Percentiles rank a stretch among this genome's conserved stretches.
These are phyloP conservation scores for Linepithema humile DNA, from an alignment of 1,140 invertebrate genomes.

Conservation along the genomic window DNA sequence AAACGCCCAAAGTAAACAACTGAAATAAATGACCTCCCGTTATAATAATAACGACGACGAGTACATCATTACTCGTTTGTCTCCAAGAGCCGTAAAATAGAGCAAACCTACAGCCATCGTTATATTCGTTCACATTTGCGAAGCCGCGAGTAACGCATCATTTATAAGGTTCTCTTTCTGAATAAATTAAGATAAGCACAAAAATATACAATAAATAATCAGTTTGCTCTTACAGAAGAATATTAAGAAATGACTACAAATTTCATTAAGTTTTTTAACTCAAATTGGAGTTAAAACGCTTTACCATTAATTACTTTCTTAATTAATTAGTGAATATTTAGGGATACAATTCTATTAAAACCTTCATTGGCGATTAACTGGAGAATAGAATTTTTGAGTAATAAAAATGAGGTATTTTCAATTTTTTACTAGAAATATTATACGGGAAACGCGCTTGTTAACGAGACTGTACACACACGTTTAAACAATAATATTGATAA, in stretches of 20 bases:
- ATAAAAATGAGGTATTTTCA: no score
- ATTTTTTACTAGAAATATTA: no score
- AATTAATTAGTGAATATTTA: no score
- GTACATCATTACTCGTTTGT: constrained; percentile 54
- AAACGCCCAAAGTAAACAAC: constrained; percentile 69
- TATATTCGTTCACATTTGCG: not conserved
- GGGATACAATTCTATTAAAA: no score
- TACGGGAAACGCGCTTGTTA: no score
- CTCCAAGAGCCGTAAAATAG: constrained; percentile 28
- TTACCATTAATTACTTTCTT: no score
- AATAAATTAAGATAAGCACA: constrained; percentile 16
- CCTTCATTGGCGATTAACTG: no score
- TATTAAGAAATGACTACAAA: not conserved
- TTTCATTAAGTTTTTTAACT: no score
- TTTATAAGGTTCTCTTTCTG: constrained; percentile 18
- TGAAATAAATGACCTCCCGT: constrained; percentile 70
- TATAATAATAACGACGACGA: constrained; percentile 66
- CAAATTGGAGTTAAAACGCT: no score
- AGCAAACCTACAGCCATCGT: constrained; percentile 33
- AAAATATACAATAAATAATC: not conserved
- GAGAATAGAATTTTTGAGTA: no score
- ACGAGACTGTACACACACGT: no score
- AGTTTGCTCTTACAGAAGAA: not conserved
- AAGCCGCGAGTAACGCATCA: constrained; percentile 34
- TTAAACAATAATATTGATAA: not conserved